A percentile compares a stretch with the other conserved stretches of the same genome.
Evolutionary conservation across 1,140 invertebrate genomes (phyloP).

Genomic region (Neotoxoptera formosana): DNA sequence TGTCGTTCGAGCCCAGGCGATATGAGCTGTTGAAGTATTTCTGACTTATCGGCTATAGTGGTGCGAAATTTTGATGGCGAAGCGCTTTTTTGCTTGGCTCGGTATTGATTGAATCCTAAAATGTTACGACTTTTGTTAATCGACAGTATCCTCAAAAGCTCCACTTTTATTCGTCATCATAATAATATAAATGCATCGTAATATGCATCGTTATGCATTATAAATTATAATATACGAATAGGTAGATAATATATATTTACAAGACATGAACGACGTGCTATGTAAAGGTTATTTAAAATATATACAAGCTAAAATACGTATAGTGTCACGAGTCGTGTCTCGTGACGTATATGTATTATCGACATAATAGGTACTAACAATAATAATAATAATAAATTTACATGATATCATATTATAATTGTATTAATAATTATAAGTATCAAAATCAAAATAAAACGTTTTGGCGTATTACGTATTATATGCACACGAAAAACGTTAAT

Average conservation of each 20-base stretch:
- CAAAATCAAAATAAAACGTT: background rate
- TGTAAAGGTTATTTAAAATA: background rate
- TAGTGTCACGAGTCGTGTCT: background rate
- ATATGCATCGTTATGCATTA: no score
- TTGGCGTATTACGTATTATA: background rate
- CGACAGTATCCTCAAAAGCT: background rate
- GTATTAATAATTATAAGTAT: no score
- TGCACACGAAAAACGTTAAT: background rate
- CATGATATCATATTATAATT: no score
- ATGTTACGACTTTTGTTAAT: background rate
- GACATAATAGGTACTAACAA: background rate
- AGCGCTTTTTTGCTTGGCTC: constrained; percentile 16
- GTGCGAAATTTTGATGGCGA: constrained; percentile 35
- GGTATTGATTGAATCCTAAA: constrained; percentile 43
- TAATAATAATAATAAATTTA: no score
- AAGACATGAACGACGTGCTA: background rate
- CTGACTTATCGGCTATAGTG: constrained; percentile 40
- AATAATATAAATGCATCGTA: background rate
- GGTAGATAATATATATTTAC: background rate
- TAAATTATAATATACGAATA: background rate
- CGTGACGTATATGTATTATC: background rate
- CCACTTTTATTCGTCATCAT: background rate
- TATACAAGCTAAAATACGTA: background rate
- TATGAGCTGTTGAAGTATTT: constrained; percentile 54
- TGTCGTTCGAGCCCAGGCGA: constrained; percentile 50